phyloP scores from a whole-genome alignment of 2,113 vertebrate species.

The Epinephelus moara region DNA sequence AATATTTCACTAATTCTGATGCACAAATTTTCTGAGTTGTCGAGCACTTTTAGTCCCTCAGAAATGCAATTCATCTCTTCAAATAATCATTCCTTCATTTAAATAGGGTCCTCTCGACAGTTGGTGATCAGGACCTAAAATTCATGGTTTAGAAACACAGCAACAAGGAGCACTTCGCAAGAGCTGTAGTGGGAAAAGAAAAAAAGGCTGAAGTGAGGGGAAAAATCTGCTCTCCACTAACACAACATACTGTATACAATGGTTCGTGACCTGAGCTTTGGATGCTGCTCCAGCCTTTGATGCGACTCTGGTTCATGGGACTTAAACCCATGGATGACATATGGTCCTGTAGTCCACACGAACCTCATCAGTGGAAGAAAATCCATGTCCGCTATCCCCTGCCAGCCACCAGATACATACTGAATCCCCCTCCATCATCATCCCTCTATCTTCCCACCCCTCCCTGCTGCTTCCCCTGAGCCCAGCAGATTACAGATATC shows the following conservation, averaged over 20 bases:
- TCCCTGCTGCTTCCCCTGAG: slow-evolving; percentile 56
- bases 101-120: too few relatives aligned
- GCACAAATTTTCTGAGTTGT: too few relatives aligned
- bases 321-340: slow-evolving; percentile 55
- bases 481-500: slow-evolving; percentile 80
- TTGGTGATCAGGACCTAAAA: background rate
- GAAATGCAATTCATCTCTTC: too few relatives aligned
- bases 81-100: too few relatives aligned
- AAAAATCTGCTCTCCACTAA: slow-evolving; percentile 3
- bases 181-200: background rate
- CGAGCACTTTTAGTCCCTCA: too few relatives aligned
- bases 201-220: background rate
- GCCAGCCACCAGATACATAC: slow-evolving; percentile 54
- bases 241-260: background rate
- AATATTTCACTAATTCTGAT: too few relatives aligned
- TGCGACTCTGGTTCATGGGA: slow-evolving; percentile 18
- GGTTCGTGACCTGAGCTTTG: slow-evolving; percentile 9
- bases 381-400: slow-evolving; percentile 50
- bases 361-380: slow-evolving; percentile 58
- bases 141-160: background rate
- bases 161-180: background rate
- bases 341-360: slow-evolving; percentile 34
- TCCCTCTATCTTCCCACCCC: slow-evolving; percentile 50
- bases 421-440: slow-evolving; percentile 47
- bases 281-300: background rate